Conservation (phyloP, 2,113 vertebrate species). For the Geococcyx californianus region DNA sequence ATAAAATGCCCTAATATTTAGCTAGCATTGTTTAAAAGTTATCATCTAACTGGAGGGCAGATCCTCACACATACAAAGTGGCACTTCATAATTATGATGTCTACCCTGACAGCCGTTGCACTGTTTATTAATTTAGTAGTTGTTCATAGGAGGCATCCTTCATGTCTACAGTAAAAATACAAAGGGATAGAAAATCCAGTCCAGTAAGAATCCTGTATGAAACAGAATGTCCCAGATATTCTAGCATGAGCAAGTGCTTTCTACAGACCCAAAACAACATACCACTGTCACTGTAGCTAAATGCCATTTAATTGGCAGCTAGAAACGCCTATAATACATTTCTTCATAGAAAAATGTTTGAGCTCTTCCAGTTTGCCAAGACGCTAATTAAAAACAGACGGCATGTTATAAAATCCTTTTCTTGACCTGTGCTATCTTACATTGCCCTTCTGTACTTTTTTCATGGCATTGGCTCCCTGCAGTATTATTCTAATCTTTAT, state of each 20-base stretch:
- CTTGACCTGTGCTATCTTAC: conserved; percentile 53
- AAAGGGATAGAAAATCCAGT: neutral
- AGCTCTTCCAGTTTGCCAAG: conserved; percentile 53
- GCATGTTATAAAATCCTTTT: conserved; percentile 38
- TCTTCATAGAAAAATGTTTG: conserved; percentile 57
- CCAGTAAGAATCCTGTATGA: neutral
- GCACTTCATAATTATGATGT: neutral
- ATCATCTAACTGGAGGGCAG: neutral
- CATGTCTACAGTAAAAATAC: neutral
- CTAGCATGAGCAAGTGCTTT: conserved; percentile 25
- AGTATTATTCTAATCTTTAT: conserved; percentile 14
- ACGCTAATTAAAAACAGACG: conserved; percentile 61
- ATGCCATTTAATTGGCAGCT: conserved; percentile 65
- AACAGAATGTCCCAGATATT: conserved; percentile 62
- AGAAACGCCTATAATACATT: conserved; percentile 46
- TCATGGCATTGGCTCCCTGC: neutral
- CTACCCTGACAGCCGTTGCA: neutral
- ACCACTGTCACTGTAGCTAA: conserved; percentile 52
- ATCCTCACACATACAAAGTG: neutral
- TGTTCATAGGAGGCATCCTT: neutral
- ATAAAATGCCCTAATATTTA: neutral
- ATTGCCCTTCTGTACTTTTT: conserved; percentile 50
- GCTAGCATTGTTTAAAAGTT: neutral
- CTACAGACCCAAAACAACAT: conserved; percentile 56
- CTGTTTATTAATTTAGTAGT: neutral